Percentiles rank a stretch among this genome's conserved stretches.
Conservation (phyloP, 2,888 invertebrate genomes). For the Nemotelus pantherinus region DNA sequence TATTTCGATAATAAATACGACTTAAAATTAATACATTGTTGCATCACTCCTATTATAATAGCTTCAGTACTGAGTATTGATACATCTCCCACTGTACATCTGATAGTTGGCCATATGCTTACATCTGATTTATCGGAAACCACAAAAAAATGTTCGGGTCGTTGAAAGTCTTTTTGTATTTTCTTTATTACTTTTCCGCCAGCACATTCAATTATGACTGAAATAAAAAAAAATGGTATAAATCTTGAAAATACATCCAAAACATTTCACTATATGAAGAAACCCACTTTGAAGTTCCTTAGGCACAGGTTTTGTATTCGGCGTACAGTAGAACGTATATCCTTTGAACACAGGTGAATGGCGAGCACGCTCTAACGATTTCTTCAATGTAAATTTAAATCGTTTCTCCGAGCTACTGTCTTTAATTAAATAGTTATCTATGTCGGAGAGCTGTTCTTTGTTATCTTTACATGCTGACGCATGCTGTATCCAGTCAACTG, state of each 20-base stretch:
- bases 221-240: constrained; percentile 10
- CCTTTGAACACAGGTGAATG: constrained; percentile 53
- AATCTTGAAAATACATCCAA: background rate
- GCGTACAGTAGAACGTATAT: constrained; percentile 55
- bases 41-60: constrained; percentile 56
- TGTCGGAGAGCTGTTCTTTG: constrained; percentile 53
- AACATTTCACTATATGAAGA: background rate
- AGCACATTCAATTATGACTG: constrained; percentile 55
- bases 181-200: constrained; percentile 53
- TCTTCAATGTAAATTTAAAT: constrained; percentile 55
- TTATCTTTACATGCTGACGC: constrained; percentile 43
- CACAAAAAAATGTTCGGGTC: constrained; percentile 52
- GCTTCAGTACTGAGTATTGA: constrained; percentile 55
- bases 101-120: constrained; percentile 55
- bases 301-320: constrained; percentile 54
- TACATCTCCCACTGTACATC: constrained; percentile 52
- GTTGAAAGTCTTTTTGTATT: constrained; percentile 40
- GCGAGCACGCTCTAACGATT: constrained; percentile 53
- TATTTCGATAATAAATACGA: constrained; percentile 45
- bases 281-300: constrained; percentile 54
- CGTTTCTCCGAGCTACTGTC: constrained; percentile 54
- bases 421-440: constrained; percentile 52
- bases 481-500: constrained; percentile 54
- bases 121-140: constrained; percentile 54
- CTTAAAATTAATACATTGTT: constrained; percentile 52